Evolutionary conservation across 2,113 vertebrate genomes (phyloP).

Genomic region (Pluvianellus socialis): DNA sequence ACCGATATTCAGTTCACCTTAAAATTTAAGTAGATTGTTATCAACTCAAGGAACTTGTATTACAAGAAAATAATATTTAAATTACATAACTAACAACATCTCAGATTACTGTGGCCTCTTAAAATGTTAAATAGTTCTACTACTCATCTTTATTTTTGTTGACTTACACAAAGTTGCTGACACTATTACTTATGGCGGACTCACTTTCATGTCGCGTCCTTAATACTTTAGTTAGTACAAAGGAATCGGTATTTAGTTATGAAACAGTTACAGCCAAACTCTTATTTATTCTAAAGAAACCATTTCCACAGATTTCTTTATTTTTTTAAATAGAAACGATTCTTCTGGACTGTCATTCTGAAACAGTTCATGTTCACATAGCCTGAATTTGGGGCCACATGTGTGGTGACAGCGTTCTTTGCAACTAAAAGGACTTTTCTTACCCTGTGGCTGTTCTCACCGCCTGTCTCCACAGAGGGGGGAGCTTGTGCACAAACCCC

Average conservation of each 20-base stretch:
- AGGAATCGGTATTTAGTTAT: not conserved
- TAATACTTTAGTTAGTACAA: not conserved
- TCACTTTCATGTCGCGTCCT: not conserved
- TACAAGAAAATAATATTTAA: conserved; percentile 26
- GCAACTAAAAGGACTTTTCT: not conserved
- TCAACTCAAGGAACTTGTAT: conserved; percentile 9
- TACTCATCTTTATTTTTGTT: not conserved
- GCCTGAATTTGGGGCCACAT: not conserved
- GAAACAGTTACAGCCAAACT: not conserved
- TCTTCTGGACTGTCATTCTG: not conserved
- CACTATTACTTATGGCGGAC: not conserved
- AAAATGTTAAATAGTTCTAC: not conserved
- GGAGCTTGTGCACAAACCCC: not conserved
- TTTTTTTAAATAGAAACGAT: not conserved
- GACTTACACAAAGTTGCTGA: not conserved
- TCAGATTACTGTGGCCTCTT: not conserved
- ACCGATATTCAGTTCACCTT: not conserved
- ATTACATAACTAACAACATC: not conserved
- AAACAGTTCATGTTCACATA: not conserved
- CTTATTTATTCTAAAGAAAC: not conserved
- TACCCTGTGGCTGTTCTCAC: not conserved
- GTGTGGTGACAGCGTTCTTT: not conserved
- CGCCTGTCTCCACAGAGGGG: not conserved
- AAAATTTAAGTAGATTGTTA: conserved; percentile 3
- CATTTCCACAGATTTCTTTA: not conserved